Base-by-base conservation (phyloP, 2,797 vertebrate genomes). In the Falco concolor region DNA sequence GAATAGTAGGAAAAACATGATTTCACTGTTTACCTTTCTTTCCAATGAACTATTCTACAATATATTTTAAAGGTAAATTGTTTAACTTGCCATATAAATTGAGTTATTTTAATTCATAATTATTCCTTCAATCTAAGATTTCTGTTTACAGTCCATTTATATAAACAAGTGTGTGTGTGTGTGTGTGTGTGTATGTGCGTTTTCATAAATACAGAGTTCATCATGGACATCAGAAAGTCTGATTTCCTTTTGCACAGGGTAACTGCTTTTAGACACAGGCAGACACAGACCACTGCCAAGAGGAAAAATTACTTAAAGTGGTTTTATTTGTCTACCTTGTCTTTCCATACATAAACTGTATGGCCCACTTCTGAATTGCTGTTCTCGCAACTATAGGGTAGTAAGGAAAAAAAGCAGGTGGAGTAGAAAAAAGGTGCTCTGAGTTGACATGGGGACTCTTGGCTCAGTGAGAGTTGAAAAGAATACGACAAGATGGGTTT, bases 151-250 rank as follows among this genome's bases (percentile, higher is more conserved):
- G 27, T 40, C 23, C 6, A 42, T 54, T 80, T 77, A 20, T 47
- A 44, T 14, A 28, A 84, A 59, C 54, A 16, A 44, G 42, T n/a
- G 8, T 40, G 9, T 38, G 2, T 73, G 6, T 36, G 22, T 21
- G 4, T n/a, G 2, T 42, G 9, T 40, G 9, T 34, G 22, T 21
- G 4, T n/a, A 1, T 42, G 9, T 40, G 9, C 32, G 3, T 73
- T 5, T 36, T 87, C 28, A 67, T 50, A 78, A 87, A 80, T 23
- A 20, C 3, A 64, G 11, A 65, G 3, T 83, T 65, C 49, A 8
- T 30, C 23, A 25, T 11, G 61, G 23, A 49, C 18, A 30, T 50
- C 40, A 73, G 54, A 73, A 69, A 73, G 6, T 30, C 34, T 44
- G 8, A 6, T 50, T 86, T 77, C 5, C 28, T 70, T 36, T 59